Percentiles rank a stretch among this genome's conserved stretches.
phyloP scores from a whole-genome alignment of 2,113 vertebrate genomes.

The Nematolebias whitei region DNA sequence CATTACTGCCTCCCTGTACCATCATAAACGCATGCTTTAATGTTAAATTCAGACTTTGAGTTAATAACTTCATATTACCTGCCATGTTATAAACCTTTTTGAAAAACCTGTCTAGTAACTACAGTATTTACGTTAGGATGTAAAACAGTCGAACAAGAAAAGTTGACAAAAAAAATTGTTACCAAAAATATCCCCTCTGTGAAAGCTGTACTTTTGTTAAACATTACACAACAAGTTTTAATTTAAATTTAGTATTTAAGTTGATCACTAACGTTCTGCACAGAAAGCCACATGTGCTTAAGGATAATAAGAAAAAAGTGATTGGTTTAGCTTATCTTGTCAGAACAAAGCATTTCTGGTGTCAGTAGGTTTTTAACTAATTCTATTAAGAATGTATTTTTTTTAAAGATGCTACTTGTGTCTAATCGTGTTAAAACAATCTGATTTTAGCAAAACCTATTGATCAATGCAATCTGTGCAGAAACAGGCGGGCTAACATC shows the following conservation, averaged over 20 bases:
- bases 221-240: not conserved
- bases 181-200: too few species aligned
- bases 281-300: constrained; percentile 11
- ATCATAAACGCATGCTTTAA: too few species aligned
- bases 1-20: too few species aligned
- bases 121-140: too few species aligned
- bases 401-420: too few species aligned
- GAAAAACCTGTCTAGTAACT: too few species aligned
- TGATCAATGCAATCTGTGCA: not conserved
- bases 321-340: not conserved
- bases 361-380: not conserved
- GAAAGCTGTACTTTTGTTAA: not conserved
- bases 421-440: not conserved
- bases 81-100: too few species aligned
- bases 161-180: too few species aligned
- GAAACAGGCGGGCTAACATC: not conserved
- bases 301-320: constrained; percentile 38
- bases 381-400: constrained; percentile 45
- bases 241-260: not conserved
- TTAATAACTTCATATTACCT: too few species aligned
- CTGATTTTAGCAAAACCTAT: not conserved
- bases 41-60: too few species aligned
- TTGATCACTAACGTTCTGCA: not conserved
- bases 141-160: too few species aligned
- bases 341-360: constrained; percentile 18